A percentile compares a stretch with the other conserved stretches of the same genome.
Evolutionary conservation across 2,888 invertebrate species (phyloP).

Genomic region (Hyppa rectilinea): DNA sequence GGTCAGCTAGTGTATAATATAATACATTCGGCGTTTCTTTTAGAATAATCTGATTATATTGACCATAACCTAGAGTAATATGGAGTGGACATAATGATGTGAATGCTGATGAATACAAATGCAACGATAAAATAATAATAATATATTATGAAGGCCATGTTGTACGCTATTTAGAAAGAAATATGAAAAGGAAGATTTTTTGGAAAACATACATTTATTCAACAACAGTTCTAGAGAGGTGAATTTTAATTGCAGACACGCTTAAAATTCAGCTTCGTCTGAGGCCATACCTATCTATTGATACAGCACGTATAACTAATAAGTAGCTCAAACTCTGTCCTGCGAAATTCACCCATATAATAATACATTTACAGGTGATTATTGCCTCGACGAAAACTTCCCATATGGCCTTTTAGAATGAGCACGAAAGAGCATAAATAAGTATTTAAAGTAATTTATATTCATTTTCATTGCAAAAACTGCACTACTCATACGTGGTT

Average conservation of each 20-base stretch:
- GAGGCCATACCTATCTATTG: not conserved
- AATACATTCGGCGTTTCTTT: slow-evolving; percentile 34
- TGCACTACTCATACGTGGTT: not conserved
- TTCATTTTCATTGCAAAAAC: not conserved
- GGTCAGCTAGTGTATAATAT: too few relatives aligned
- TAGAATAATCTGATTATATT: slow-evolving; percentile 41
- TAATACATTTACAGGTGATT: not conserved
- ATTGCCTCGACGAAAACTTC: not conserved
- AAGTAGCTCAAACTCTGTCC: not conserved
- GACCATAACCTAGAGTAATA: slow-evolving; percentile 45
- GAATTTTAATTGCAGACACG: not conserved
- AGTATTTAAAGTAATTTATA: not conserved
- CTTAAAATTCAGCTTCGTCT: too few relatives aligned
- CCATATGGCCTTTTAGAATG: not conserved
- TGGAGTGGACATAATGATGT: slow-evolving; percentile 20
- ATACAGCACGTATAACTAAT: not conserved
- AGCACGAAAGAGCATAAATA: not conserved
- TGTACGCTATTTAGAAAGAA: not conserved
- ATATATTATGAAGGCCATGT: slow-evolving; percentile 3
- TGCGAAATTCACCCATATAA: not conserved
- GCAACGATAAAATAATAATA: not conserved
- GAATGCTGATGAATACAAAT: slow-evolving; percentile 33
- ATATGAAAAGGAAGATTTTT: not conserved
- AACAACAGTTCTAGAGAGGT: not conserved
- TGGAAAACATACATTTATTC: not conserved